These are phyloP conservation scores for Cyrtonyx montezumae DNA, from an alignment of 2,113 vertebrate genomes.

Conservation along the genomic window DNA sequence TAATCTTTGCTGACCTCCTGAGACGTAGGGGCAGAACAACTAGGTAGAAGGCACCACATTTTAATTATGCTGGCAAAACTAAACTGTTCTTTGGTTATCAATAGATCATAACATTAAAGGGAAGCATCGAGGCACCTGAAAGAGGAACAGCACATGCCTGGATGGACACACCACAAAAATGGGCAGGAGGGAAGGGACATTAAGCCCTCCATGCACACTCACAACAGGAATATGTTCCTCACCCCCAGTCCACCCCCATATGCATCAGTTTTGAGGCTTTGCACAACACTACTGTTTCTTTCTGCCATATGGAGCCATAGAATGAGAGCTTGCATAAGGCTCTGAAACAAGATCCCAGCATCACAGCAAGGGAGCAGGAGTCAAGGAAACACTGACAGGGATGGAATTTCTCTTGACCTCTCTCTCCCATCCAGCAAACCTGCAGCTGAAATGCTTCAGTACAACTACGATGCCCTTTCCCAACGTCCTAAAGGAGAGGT, in stretches of 20 bases:
- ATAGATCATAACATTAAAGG: neutral
- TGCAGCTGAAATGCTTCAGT: neutral
- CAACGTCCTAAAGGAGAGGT: neutral
- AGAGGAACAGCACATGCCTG: neutral
- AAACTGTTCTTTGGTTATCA: neutral
- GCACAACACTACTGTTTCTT: neutral
- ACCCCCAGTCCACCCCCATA: neutral
- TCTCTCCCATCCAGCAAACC: neutral
- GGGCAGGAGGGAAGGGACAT: neutral
- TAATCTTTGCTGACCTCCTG: neutral
- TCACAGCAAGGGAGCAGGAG: neutral
- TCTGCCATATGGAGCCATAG: neutral
- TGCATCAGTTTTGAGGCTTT: neutral
- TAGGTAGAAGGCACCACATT: neutral
- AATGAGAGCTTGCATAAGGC: neutral
- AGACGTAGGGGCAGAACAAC: neutral
- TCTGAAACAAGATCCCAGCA: neutral
- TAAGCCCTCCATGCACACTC: rapidly evolving
- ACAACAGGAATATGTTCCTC: neutral
- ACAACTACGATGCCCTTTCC: neutral
- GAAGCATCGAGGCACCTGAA: neutral
- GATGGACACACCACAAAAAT: neutral
- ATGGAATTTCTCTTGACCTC: neutral
- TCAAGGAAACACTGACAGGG: neutral
- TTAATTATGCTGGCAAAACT: neutral